A percentile compares a stretch with the other conserved stretches of the same genome.
These are phyloP conservation scores for Apeira syringaria DNA, from an alignment of 2,888 invertebrate genomes.

Conservation along the genomic window DNA sequence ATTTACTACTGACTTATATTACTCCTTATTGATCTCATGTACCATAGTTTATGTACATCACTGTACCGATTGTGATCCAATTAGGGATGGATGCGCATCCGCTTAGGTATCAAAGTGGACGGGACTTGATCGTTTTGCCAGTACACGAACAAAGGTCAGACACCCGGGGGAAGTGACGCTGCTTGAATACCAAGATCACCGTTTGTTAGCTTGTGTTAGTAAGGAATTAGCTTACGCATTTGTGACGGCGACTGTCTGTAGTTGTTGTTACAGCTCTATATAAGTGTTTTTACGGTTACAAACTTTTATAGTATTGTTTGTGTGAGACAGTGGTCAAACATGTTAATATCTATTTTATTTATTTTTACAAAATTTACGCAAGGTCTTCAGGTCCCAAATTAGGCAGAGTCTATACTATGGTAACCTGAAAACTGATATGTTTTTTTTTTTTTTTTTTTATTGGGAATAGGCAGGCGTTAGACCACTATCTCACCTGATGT, in stretches of 20 bases:
- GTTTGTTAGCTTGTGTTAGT: slow-evolving; percentile 21
- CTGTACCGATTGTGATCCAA: slow-evolving; percentile 73
- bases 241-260: not conserved
- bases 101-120: slow-evolving; percentile 74
- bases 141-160: slow-evolving; percentile 34
- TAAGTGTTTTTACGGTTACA: no score
- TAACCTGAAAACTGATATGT: no score
- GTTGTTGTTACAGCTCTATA: no score
- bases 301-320: no score
- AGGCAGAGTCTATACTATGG: no score
- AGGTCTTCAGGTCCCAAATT: no score
- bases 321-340: no score
- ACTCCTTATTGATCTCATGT: slow-evolving; percentile 35
- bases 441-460: no score
- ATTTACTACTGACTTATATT: slow-evolving; percentile 5
- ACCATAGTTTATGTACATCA: slow-evolving; percentile 62
- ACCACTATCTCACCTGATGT: no score
- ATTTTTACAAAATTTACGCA: no score
- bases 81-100: slow-evolving; percentile 71
- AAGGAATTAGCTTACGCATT: slow-evolving; percentile 23
- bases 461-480: no score
- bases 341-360: no score
- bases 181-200: slow-evolving; percentile 29
- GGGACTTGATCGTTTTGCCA: slow-evolving; percentile 57
- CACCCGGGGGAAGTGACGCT: slow-evolving; percentile 27